A percentile compares a stretch with the other conserved stretches of the same genome.
Evolutionary conservation across 2,113 vertebrate species (phyloP).

Genomic region (Psettodes erumei): DNA sequence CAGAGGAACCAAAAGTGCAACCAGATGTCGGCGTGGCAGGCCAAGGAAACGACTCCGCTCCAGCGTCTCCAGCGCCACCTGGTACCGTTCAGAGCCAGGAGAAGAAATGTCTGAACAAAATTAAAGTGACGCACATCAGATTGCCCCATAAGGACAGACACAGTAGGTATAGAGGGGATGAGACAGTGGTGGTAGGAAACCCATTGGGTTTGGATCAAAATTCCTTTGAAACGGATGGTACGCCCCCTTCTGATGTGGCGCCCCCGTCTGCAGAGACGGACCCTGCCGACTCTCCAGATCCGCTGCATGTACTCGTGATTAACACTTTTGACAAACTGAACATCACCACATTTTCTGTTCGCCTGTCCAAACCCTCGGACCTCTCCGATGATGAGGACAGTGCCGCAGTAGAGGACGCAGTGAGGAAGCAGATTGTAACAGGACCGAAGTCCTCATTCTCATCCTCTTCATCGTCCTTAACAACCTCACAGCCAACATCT

Average conservation of each 20-base stretch:
- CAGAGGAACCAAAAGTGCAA: conserved; percentile 31
- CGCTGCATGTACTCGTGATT: conserved; percentile 50
- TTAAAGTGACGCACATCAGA: conserved; percentile 70
- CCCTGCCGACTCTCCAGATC: conserved; percentile 18
- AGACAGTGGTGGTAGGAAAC: neutral
- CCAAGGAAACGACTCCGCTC: conserved; percentile 18
- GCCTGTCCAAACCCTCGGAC: conserved; percentile 42
- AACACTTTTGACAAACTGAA: conserved; percentile 55
- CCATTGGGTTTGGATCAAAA: neutral
- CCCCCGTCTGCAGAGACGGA: neutral
- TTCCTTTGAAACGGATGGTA: conserved; percentile 6
- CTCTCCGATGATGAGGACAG: conserved; percentile 16
- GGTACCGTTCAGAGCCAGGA: conserved; percentile 44
- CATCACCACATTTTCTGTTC: conserved; percentile 59
- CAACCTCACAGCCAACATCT: neutral
- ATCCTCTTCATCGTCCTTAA: neutral
- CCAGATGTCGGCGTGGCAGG: conserved; percentile 41
- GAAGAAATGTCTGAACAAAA: conserved; percentile 77
- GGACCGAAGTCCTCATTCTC: conserved; percentile 28
- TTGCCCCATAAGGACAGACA: conserved; percentile 42
- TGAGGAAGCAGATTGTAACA: conserved; percentile 24
- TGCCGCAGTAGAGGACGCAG: too few relatives aligned
- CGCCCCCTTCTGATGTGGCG: neutral
- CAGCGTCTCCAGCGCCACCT: conserved; percentile 38
- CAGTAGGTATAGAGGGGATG: conserved; percentile 42